Conservation (phyloP, 1,140 invertebrate genomes). For the Telenomus remus region DNA sequence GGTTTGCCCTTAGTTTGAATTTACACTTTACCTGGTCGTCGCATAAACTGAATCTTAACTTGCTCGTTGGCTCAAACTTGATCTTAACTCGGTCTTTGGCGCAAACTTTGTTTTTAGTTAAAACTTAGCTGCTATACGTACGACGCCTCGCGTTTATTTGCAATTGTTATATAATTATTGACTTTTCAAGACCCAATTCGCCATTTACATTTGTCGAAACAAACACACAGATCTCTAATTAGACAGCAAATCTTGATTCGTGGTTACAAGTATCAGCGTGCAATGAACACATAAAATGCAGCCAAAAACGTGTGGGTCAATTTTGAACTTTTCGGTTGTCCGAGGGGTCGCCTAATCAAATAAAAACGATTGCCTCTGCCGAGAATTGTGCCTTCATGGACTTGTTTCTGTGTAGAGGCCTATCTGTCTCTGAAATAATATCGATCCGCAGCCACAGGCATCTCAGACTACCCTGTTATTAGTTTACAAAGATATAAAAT, state of each 20-base stretch:
- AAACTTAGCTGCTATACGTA: constrained; percentile 18
- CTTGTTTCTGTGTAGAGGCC: constrained; percentile 55
- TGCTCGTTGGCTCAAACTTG: constrained; percentile 34
- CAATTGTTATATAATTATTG: constrained; percentile 44
- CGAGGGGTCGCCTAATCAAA: constrained; percentile 53
- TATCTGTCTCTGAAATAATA: constrained; percentile 58
- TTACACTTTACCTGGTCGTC: constrained; percentile 44
- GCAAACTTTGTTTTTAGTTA: constrained; percentile 50
- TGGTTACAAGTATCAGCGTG: background rate
- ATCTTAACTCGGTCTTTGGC: constrained; percentile 41
- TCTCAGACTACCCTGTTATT: constrained; percentile 64
- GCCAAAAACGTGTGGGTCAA: constrained; percentile 34
- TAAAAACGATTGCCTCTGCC: constrained; percentile 54
- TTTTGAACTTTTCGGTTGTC: constrained; percentile 24
- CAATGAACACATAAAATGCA: background rate
- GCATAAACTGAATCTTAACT: constrained; percentile 40
- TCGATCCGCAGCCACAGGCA: constrained; percentile 62
- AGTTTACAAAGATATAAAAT: constrained; percentile 69
- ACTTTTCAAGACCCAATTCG: background rate
- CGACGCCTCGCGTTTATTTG: constrained; percentile 24
- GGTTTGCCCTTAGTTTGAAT: constrained; percentile 43
- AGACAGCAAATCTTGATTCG: background rate
- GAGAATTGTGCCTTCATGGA: constrained; percentile 51
- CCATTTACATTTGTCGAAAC: background rate
- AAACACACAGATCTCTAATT: background rate